These are phyloP conservation scores for Oryzias melastigma DNA, from an alignment of 2,113 vertebrate species.

Conservation along the genomic window DNA sequence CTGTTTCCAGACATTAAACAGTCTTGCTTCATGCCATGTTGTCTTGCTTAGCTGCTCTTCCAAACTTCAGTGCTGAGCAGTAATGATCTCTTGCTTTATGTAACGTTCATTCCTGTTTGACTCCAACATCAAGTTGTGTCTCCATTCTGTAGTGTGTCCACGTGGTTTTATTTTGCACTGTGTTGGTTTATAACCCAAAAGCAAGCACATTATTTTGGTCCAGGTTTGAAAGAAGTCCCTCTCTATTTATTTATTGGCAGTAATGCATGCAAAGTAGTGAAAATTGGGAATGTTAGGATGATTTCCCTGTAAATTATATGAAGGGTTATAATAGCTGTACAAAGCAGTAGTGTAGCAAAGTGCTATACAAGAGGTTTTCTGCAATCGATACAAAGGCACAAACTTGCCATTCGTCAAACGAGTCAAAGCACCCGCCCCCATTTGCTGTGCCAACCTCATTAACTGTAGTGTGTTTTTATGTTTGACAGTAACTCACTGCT, in stretches of 20 bases:
- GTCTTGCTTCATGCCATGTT: constrained; percentile 12
- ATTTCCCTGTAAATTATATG: constrained; percentile 50
- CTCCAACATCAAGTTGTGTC: constrained; percentile 33
- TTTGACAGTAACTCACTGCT: constrained; percentile 71
- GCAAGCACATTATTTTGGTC: not conserved
- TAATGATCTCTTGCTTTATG: constrained; percentile 14
- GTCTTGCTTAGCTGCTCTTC: constrained; percentile 41
- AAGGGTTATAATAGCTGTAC: constrained; percentile 36
- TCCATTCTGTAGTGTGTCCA: constrained; percentile 29
- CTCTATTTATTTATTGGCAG: constrained; percentile 10
- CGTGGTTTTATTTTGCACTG: constrained; percentile 43
- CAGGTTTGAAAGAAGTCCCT: constrained; percentile 11
- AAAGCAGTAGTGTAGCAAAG: constrained; percentile 45
- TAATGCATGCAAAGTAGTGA: constrained; percentile 51
- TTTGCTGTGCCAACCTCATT: constrained; percentile 62
- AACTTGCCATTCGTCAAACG: constrained; percentile 55
- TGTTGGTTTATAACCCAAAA: not conserved
- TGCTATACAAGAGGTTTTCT: constrained; percentile 43
- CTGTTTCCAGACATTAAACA: constrained; percentile 29
- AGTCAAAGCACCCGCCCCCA: constrained; percentile 56
- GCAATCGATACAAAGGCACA: constrained; percentile 52
- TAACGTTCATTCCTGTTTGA: constrained; percentile 31
- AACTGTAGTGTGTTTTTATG: constrained; percentile 67
- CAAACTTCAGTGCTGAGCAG: constrained; percentile 14
- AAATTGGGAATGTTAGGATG: constrained; percentile 46